A percentile compares a stretch with the other conserved stretches of the same genome.
Conservation (phyloP, 2,888 invertebrate species). For the Tetranychus piercei region DNA sequence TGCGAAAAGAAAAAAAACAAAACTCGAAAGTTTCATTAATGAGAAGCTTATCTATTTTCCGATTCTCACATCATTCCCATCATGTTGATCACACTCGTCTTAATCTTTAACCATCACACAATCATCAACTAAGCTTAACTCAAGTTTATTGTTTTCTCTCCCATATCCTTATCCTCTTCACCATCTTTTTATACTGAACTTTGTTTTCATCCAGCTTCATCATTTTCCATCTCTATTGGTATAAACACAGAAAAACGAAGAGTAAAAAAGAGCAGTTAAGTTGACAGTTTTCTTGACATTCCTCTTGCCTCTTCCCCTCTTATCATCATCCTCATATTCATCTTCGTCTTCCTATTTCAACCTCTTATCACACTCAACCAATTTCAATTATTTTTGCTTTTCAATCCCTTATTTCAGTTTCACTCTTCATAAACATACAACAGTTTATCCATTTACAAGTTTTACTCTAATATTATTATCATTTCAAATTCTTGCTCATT, state of each 20-base stretch:
- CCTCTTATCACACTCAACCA: neutral
- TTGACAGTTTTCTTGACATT: neutral
- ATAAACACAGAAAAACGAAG: neutral
- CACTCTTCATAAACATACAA: too few relatives aligned
- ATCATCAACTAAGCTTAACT: neutral
- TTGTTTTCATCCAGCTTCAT: neutral
- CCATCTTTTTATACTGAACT: neutral
- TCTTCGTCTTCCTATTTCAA: neutral
- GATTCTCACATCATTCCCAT: neutral
- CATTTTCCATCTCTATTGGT: neutral
- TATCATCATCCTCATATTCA: neutral
- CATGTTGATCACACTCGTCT: neutral
- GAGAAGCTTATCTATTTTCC: neutral
- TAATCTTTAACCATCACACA: neutral
- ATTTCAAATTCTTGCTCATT: neutral
- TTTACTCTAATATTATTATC: neutral
- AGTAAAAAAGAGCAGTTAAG: too few relatives aligned
- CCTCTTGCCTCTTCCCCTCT: neutral
- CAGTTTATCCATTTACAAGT: neutral
- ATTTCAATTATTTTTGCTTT: neutral
- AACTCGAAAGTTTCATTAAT: neutral
- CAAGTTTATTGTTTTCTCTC: neutral
- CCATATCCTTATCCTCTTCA: neutral
- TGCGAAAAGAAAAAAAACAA: neutral
- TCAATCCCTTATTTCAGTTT: neutral